Conservation (phyloP, 2,888 invertebrate species). For the Caenorhabditis plicata region DNA sequence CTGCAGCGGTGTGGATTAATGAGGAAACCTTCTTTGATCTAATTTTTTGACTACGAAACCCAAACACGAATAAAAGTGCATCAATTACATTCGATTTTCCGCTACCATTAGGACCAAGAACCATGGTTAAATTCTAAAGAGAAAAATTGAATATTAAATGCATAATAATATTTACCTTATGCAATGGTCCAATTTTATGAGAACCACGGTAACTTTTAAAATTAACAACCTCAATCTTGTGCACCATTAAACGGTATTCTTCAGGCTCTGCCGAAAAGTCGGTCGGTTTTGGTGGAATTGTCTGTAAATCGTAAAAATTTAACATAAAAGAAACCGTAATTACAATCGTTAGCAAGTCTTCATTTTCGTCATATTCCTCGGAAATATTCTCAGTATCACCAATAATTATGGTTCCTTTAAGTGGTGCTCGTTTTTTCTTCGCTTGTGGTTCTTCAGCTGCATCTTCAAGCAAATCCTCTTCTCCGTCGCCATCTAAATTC, state of each 20-base stretch:
- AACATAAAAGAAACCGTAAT: not conserved
- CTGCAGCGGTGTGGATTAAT: constrained; percentile 86
- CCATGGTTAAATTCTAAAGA: constrained; percentile 86
- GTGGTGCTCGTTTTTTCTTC: too few species aligned
- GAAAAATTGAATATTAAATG: not conserved
- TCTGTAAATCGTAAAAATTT: too few species aligned
- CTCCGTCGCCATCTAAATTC: too few species aligned
- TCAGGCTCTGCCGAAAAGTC: constrained; percentile 73
- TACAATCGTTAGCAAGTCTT: constrained; percentile 6
- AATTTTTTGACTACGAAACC: constrained; percentile 77
- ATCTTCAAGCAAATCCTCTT: too few species aligned
- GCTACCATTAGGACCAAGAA: constrained; percentile 97
- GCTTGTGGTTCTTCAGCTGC: too few species aligned
- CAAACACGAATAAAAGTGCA: constrained; percentile 98
- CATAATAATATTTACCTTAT: constrained; percentile 75
- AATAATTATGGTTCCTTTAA: too few species aligned
- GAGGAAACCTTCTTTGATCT: constrained; percentile 83
- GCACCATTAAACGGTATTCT: constrained; percentile 81
- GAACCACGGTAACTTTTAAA: constrained; percentile 93
- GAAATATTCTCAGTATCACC: too few species aligned
- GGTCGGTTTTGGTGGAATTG: constrained; percentile 21
- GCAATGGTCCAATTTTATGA: constrained; percentile 85
- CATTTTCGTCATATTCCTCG: not conserved
- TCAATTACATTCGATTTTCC: constrained; percentile 99
- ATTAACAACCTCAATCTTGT: constrained; percentile 84